Base-by-base conservation (phyloP, 2,797 vertebrate genomes). In the Falco berigora region DNA sequence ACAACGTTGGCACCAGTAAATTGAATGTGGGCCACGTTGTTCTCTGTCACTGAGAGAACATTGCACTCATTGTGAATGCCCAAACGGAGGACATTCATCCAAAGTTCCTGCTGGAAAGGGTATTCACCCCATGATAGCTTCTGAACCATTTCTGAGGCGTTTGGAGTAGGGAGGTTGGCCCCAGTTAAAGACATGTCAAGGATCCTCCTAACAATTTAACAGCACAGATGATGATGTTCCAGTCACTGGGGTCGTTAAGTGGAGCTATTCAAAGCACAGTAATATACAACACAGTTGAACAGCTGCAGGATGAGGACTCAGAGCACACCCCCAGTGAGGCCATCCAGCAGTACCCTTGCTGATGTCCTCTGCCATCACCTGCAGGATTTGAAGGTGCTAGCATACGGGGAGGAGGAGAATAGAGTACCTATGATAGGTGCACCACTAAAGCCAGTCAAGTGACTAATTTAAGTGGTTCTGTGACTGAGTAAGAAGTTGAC, bases 221-320 rank as follows among this genome's bases (percentile, higher is more conserved):
- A 62, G 24, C 63, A 66, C 4, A 38, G 42, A 46, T 38, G 24
- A 72, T 38, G 58, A 81, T 42, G 8, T 30, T 62, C 19, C 21
- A 66, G 42, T 40, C 50, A 63, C 75, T 0, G 4, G 1, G 25
- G 62, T 53, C 11, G 13, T 34, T 72, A 6, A 4, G 14, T 8
- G 40, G 20, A 84, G 20, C 14, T 84, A 75, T 64, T 68, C 40
- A 27, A 6, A 6, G 18, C 16, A 28, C 36, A 49, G 22, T 19
- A 44, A 40, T 7, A 34, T 2, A 34, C 0, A 1, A 28, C 28
- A n/a, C 8, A 30, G n/a, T 2, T 42, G 9, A 78, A 53, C 12
- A 62, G 38, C 50, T 86, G 27, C 71, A 68, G 68, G n/a, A 44
- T 5, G 8, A 66, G 19, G 52, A 56, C 24, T 59, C 8, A 0